phyloP scores from a whole-genome alignment of 2,888 invertebrate genomes.

The Tenthredo notha region DNA sequence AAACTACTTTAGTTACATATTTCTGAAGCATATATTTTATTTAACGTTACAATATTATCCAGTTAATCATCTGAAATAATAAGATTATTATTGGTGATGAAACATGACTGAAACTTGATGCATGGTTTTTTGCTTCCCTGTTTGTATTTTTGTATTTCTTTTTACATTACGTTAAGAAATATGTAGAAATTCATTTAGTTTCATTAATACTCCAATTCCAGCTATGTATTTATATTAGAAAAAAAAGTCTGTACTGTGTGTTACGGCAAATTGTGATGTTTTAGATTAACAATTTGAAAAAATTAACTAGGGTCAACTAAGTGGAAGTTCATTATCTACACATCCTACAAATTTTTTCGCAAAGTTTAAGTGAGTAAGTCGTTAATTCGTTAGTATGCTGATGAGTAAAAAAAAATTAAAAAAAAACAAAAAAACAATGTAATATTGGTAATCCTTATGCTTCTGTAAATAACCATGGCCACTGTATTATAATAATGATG shows the following conservation, averaged over 20 bases:
- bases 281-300: constrained; percentile 3
- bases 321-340: constrained; percentile 18
- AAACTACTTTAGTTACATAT: background rate
- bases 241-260: background rate
- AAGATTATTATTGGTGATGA: background rate
- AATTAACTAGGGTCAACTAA: constrained; percentile 29
- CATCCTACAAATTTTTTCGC: background rate
- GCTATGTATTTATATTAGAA: background rate
- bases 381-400: constrained; percentile 22
- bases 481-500: background rate
- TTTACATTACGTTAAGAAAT: background rate
- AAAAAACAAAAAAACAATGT: background rate
- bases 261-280: background rate
- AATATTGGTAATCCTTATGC: background rate
- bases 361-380: constrained; percentile 34
- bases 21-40: background rate
- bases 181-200: background rate
- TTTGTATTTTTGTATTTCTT: background rate
- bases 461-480: constrained; percentile 28
- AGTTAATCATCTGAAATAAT: background rate
- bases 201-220: background rate
- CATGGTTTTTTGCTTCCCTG: background rate
- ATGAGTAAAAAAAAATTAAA: background rate
- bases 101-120: background rate
- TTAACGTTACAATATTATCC: background rate